Evolutionary conservation across 1,140 invertebrate genomes (phyloP), one percentile per base, ranked within the genome.

Genomic region (Atta colombica): DNA sequence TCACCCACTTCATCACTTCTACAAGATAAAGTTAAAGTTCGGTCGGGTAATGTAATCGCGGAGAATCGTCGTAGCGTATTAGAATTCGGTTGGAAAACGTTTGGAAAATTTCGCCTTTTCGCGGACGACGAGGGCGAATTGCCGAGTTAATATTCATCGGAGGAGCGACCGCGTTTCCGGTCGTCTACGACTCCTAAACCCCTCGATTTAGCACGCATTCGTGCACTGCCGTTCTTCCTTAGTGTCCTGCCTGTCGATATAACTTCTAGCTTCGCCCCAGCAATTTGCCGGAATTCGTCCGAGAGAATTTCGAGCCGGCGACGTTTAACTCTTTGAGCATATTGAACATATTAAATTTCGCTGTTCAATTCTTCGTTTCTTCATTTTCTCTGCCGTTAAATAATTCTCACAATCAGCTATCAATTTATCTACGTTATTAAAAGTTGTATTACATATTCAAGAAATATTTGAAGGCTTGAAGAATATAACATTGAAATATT

Each of bases 201-300:
- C 69, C 69, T 75, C 80, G 80, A 84, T 84, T 84, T 84, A 84
- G 39, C 80, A 72, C 68, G 69, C 80, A 84, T 84, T 84, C 80
- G 80, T 75, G 80, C 77, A 80, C 77, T 60, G 63, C 49, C 39
- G 14, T 55, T 74, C 55, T 74, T 61, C 68, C 53, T 75, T 53
- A 14, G 49, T 51, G 55, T 61, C 45, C 28, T 12, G 18, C 60
- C 77, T 69, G 65, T 84, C 80, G 80, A 75, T 61, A 49, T 51
- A 84, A 53, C 80, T 74, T 75, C 39, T 39, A 75, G 80, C 8
- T 82, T 51, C 55, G 80, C 58, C 39, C 25, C 35, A 63, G 69
- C 80, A 75, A 84, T 75, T 84, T 75, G 69, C 80, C 80, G 55
- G 39, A 61, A 74, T 39, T 82, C 68, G 68, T 82, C 55, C 80